Percentiles rank a stretch among this genome's conserved stretches.
phyloP scores from a whole-genome alignment of 2,888 invertebrate genomes.

The Coremacera marginata region DNA sequence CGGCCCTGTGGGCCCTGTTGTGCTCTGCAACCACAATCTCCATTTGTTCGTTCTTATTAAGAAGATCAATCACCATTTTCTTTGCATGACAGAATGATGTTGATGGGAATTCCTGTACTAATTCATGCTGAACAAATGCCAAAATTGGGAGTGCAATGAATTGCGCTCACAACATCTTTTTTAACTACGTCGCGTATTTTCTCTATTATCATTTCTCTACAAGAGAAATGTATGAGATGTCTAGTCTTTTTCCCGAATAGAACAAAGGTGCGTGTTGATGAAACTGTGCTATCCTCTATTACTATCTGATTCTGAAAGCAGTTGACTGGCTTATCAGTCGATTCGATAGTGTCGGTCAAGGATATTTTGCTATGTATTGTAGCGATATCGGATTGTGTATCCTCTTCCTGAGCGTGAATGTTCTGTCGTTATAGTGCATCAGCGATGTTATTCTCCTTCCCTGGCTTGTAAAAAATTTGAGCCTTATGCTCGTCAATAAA shows the following conservation, averaged over 20 bases:
- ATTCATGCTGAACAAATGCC: constrained; percentile 38
- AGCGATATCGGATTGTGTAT: constrained; percentile 16
- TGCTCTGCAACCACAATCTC: constrained; percentile 28
- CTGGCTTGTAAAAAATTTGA: constrained; percentile 39
- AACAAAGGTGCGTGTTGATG: constrained; percentile 28
- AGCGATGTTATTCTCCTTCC: constrained; percentile 42
- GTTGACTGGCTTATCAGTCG: constrained; percentile 47
- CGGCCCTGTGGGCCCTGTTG: constrained; percentile 43
- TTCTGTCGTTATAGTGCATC: constrained; percentile 41
- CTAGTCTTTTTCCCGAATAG: constrained; percentile 43
- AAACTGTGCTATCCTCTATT: constrained; percentile 37
- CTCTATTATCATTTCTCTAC: constrained; percentile 24
- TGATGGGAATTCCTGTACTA: constrained; percentile 33
- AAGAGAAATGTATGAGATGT: constrained; percentile 28
- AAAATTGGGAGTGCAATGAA: constrained; percentile 28
- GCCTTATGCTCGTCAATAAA: constrained; percentile 32
- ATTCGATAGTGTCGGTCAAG: constrained; percentile 44
- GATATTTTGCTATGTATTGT: constrained; percentile 43
- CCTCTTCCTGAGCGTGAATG: constrained; percentile 37
- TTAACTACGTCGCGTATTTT: constrained; percentile 24
- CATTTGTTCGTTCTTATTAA: constrained; percentile 25
- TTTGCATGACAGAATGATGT: constrained; percentile 41
- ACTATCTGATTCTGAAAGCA: constrained; percentile 49
- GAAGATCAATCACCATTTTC: constrained; percentile 6
- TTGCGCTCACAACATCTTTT: constrained; percentile 23